phyloP scores from a whole-genome alignment of 2,113 vertebrate species.

The Heterotis niloticus region DNA sequence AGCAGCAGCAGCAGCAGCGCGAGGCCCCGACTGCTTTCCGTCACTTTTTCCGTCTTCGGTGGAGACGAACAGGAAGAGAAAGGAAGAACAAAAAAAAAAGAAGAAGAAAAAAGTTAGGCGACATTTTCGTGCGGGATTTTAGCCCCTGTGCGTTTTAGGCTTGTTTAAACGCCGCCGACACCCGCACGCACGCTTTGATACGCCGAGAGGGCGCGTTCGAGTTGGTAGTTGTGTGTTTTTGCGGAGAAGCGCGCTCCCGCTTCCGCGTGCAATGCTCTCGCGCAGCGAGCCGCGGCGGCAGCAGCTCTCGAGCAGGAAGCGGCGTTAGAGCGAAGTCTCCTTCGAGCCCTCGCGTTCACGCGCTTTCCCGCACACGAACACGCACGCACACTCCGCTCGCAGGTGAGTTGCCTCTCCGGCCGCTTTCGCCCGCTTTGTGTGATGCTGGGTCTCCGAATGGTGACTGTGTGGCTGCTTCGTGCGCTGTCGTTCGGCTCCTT shows the following conservation, averaged over 20 bases:
- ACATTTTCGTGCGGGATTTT: neutral
- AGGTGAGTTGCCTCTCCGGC: constrained; percentile 51
- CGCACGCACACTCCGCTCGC: constrained; percentile 26
- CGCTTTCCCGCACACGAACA: constrained; percentile 31
- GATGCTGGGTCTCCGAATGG: too few relatives aligned
- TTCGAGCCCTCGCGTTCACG: too few relatives aligned
- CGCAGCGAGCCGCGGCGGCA: constrained; percentile 41
- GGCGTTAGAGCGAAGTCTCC: constrained; percentile 42
- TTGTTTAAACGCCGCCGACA: too few relatives aligned
- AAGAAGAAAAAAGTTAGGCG: constrained; percentile 21
- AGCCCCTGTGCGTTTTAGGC: too few relatives aligned
- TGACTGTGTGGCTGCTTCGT: too few relatives aligned
- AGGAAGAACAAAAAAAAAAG: constrained; percentile 2
- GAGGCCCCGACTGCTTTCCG: constrained; percentile 14
- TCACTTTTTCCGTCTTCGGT: constrained; percentile 22
- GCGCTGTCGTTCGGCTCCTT: too few relatives aligned
- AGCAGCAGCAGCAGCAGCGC: too few relatives aligned
- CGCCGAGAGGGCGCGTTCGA: too few relatives aligned
- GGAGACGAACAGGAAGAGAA: constrained; percentile 37
- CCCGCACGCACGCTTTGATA: too few relatives aligned
- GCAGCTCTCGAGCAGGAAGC: constrained; percentile 65
- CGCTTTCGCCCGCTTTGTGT: too few relatives aligned
- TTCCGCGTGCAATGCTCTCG: constrained; percentile 66
- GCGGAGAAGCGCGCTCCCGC: constrained; percentile 37
- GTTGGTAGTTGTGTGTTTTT: too few relatives aligned